A percentile compares a stretch with the other conserved stretches of the same genome.
phyloP scores from a whole-genome alignment of 2,797 vertebrate species.

The Acanthopagrus latus region DNA sequence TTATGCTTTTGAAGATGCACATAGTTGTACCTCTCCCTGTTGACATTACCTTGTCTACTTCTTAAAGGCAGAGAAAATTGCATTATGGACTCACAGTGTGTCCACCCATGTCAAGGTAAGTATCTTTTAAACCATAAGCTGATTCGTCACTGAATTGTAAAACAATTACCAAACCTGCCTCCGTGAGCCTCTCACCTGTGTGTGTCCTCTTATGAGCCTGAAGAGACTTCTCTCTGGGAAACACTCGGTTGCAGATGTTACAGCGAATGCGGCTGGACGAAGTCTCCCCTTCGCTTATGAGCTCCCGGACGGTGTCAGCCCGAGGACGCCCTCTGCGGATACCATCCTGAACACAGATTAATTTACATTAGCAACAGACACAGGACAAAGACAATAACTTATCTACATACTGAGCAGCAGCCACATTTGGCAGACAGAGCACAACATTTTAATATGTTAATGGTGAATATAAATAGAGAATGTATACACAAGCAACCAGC shows the following conservation, averaged over 20 bases:
- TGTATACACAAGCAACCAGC: too few relatives aligned
- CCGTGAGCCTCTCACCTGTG: constrained; percentile 86
- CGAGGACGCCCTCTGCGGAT: constrained; percentile 94
- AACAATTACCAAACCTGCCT: not conserved
- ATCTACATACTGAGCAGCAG: not conserved
- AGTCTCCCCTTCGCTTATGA: constrained; percentile 95
- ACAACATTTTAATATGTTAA: not conserved
- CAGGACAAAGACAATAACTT: not conserved
- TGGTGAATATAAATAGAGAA: too few relatives aligned
- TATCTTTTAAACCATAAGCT: not conserved
- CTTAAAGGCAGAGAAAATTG: not conserved
- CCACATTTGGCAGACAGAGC: not conserved
- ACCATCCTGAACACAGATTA: constrained; percentile 86
- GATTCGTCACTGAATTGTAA: too few relatives aligned
- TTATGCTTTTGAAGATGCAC: not conserved
- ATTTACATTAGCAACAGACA: not conserved
- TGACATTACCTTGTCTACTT: not conserved
- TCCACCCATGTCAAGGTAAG: not conserved
- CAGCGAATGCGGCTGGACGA: constrained; percentile 97
- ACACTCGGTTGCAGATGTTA: constrained; percentile 97
- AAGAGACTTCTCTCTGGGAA: constrained; percentile 96
- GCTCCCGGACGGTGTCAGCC: constrained; percentile 94
- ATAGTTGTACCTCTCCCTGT: not conserved
- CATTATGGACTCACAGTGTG: not conserved
- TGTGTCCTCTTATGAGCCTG: constrained; percentile 99